Conservation (phyloP, 2,888 invertebrate genomes). For the Macaria liturata region DNA sequence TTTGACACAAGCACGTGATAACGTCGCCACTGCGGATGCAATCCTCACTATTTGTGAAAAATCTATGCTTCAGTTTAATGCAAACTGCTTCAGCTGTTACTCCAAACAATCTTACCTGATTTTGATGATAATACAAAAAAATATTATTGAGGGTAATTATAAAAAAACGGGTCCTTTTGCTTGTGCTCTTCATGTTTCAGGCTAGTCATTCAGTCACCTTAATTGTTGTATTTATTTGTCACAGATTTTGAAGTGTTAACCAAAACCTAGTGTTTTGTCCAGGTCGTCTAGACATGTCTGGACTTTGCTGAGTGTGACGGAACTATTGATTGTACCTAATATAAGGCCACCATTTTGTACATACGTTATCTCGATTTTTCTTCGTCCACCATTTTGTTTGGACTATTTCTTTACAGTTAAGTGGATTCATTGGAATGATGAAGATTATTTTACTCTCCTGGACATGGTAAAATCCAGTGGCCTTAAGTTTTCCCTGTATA, state of each 20-base stretch:
- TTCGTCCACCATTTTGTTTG: slow-evolving; percentile 13
- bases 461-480: too few species aligned
- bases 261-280: neutral
- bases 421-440: neutral
- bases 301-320: slow-evolving; percentile 22
- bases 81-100: neutral
- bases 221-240: too few species aligned
- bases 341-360: slow-evolving; percentile 60
- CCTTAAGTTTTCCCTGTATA: too few species aligned
- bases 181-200: too few species aligned
- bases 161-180: too few species aligned
- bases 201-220: too few species aligned
- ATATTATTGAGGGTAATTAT: too few species aligned
- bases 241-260: too few species aligned
- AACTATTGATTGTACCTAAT: slow-evolving; percentile 26
- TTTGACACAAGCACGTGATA: slow-evolving; percentile 54
- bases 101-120: too few species aligned
- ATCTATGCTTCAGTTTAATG: slow-evolving; percentile 5
- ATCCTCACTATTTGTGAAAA: slow-evolving; percentile 9
- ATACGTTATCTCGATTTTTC: slow-evolving; percentile 8
- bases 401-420: too few species aligned
- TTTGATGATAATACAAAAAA: too few species aligned
- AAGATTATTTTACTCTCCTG: neutral
- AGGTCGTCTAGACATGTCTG: slow-evolving; percentile 24
- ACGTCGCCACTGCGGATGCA: slow-evolving; percentile 29